Evolutionary conservation across 2,113 vertebrate species (phyloP).

Genomic region (Archocentrus centrarchus): DNA sequence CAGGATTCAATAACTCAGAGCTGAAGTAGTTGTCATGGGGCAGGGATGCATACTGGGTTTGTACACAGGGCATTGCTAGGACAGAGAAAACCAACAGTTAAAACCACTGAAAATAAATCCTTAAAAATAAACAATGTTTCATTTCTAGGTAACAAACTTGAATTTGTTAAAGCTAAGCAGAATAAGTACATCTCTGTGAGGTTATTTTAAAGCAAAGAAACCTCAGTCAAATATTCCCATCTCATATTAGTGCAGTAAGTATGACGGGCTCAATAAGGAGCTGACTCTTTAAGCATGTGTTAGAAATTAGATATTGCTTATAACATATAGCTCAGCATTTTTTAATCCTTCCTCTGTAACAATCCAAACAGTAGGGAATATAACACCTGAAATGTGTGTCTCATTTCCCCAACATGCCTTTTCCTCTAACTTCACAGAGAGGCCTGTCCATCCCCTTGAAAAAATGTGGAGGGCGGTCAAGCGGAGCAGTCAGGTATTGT

Average conservation of each 20-base stretch:
- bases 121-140: not conserved
- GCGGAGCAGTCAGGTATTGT: constrained; percentile 49
- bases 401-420: constrained; percentile 40
- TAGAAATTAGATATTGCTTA: not conserved
- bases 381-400: not conserved
- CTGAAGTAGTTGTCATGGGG: constrained; percentile 84
- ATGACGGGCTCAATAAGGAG: not conserved
- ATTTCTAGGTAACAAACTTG: not conserved
- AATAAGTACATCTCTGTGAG: not conserved
- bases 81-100: constrained; percentile 43
- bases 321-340: not conserved
- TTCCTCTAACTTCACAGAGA: constrained; percentile 18
- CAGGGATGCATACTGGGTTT: constrained; percentile 88
- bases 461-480: constrained; percentile 48
- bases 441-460: constrained; percentile 33
- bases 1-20: constrained; percentile 85
- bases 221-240: not conserved
- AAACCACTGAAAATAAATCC: constrained; percentile 3
- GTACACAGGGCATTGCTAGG: constrained; percentile 95
- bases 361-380: constrained; percentile 37
- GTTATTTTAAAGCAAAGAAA: not conserved
- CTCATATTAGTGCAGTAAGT: not conserved
- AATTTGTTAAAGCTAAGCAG: not conserved
- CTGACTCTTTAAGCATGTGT: not conserved
- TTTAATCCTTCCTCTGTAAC: not conserved